A percentile compares a stretch with the other conserved stretches of the same genome.
These are phyloP conservation scores for Diadumene lineata DNA, from an alignment of 92 coral and sea anemone genomes.

Conservation along the genomic window DNA sequence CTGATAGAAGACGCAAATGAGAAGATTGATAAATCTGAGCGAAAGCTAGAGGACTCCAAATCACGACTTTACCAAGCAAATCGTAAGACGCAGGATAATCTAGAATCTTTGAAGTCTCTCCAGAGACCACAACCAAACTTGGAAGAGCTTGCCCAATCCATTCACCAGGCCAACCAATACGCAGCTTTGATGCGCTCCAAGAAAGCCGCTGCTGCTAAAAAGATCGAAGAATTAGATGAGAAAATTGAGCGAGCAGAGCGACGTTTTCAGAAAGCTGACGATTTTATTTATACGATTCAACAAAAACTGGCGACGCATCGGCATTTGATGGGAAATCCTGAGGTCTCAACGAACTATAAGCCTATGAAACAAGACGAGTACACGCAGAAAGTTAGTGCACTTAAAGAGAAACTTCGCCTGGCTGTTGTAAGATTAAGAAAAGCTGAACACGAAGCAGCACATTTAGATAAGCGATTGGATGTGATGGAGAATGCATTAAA, in stretches of 20 bases:
- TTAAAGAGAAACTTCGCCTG: constrained; percentile 21
- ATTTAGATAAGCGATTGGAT: constrained; percentile 27
- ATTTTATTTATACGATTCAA: constrained; percentile 15
- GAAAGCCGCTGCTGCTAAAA: constrained; percentile 2
- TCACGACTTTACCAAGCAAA: constrained; percentile 25
- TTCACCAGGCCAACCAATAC: constrained; percentile 30
- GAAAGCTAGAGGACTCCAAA: constrained; percentile 3
- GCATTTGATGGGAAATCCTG: constrained; percentile 31
- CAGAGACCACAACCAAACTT: constrained; percentile 20
- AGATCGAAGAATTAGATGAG: constrained; percentile 27
- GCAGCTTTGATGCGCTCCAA: constrained; percentile 30
- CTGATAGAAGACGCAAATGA: constrained; percentile 33
- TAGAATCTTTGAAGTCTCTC: constrained; percentile 6
- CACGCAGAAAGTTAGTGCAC: neutral
- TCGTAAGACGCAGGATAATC: constrained; percentile 32
- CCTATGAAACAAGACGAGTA: constrained; percentile 23
- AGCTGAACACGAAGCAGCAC: constrained; percentile 18
- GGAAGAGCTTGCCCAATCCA: constrained; percentile 20
- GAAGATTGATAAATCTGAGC: constrained; percentile 32
- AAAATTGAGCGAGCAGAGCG: constrained; percentile 32
- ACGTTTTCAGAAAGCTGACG: constrained; percentile 32
- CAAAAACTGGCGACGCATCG: constrained; percentile 36
- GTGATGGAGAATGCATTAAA: constrained; percentile 32
- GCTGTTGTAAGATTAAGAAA: constrained; percentile 25
- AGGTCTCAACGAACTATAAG: constrained; percentile 6